A percentile compares a stretch with the other conserved stretches of the same genome.
phyloP scores from a whole-genome alignment of 1,140 invertebrate species.

The Papilio aristodemus region DNA sequence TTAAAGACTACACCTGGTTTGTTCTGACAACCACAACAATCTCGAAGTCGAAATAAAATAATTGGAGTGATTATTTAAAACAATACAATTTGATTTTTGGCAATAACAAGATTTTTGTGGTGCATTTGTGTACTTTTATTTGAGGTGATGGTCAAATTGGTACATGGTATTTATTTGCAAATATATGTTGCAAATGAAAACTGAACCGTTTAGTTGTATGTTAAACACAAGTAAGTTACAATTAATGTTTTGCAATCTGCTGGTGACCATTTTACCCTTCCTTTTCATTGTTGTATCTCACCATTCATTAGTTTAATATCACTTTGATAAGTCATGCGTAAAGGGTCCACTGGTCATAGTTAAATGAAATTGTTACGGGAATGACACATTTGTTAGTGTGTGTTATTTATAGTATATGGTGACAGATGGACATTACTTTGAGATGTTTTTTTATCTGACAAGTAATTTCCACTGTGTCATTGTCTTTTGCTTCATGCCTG shows the following conservation, averaged over 20 bases:
- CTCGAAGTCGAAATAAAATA: background rate
- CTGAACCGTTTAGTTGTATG: slow-evolving; percentile 43
- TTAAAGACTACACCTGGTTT: slow-evolving; percentile 27
- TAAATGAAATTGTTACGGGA: slow-evolving; percentile 43
- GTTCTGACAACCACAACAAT: slow-evolving; percentile 31
- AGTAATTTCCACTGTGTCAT: slow-evolving; percentile 46
- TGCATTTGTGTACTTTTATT: slow-evolving; percentile 23
- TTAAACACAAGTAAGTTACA: slow-evolving; percentile 23
- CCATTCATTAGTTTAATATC: background rate
- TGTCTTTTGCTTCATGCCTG: slow-evolving; percentile 42
- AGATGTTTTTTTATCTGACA: background rate
- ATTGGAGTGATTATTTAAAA: background rate
- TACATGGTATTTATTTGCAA: slow-evolving; percentile 28
- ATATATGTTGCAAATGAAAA: slow-evolving; percentile 37
- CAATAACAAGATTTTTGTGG: slow-evolving; percentile 27
- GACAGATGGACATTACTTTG: slow-evolving; percentile 45
- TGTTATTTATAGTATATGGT: slow-evolving; percentile 61
- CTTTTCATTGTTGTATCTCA: slow-evolving; percentile 5
- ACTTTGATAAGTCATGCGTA: slow-evolving; percentile 11
- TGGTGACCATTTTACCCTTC: slow-evolving; percentile 29
- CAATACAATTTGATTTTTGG: background rate
- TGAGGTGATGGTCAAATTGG: slow-evolving; percentile 54
- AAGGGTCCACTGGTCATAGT: slow-evolving; percentile 35
- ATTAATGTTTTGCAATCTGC: slow-evolving; percentile 26
- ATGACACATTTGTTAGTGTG: slow-evolving; percentile 58